A percentile compares a stretch with the other conserved stretches of the same genome.
Conservation (phyloP, 2,888 invertebrate genomes). For the Rosalia funebris region DNA sequence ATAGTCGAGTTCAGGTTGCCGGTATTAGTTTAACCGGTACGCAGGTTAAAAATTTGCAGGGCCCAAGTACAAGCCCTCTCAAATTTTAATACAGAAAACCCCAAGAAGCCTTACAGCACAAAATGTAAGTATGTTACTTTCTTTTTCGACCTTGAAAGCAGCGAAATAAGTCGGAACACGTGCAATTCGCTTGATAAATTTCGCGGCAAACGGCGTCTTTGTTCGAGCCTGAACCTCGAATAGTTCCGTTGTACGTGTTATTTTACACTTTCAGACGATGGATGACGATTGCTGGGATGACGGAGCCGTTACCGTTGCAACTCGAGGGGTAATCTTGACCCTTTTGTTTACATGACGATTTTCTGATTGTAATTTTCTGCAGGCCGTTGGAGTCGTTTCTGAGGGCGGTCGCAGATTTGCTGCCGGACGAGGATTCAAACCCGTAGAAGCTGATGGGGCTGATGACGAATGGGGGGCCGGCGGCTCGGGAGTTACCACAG, state of each 20-base stretch:
- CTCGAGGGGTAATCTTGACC: conserved; percentile 34
- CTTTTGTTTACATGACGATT: conserved; percentile 1
- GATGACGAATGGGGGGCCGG: conserved; percentile 34
- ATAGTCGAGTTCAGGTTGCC: too few relatives aligned
- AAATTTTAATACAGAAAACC: too few relatives aligned
- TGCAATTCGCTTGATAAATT: conserved; percentile 16
- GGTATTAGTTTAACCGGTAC: too few relatives aligned
- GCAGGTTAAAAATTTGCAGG: too few relatives aligned
- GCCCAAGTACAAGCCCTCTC: too few relatives aligned
- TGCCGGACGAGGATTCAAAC: conserved; percentile 66
- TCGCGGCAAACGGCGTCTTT: conserved; percentile 22
- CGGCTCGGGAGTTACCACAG: conserved; percentile 38
- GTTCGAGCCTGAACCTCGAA: conserved; percentile 7
- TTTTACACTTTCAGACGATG: conserved; percentile 54
- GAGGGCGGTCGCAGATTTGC: conserved; percentile 68
- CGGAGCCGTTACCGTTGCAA: conserved; percentile 58
- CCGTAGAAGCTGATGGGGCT: conserved; percentile 56
- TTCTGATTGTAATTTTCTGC: not conserved
- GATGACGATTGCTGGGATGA: conserved; percentile 72
- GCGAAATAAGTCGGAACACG: conserved; percentile 18
- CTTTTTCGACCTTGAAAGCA: conserved; percentile 10
- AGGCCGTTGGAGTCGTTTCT: conserved; percentile 55
- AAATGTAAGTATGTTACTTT: not conserved
- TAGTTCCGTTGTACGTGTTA: not conserved
- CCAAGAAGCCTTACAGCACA: too few relatives aligned